phyloP scores from a whole-genome alignment of 2,888 invertebrate species.

The Pyrochroa serraticornis region DNA sequence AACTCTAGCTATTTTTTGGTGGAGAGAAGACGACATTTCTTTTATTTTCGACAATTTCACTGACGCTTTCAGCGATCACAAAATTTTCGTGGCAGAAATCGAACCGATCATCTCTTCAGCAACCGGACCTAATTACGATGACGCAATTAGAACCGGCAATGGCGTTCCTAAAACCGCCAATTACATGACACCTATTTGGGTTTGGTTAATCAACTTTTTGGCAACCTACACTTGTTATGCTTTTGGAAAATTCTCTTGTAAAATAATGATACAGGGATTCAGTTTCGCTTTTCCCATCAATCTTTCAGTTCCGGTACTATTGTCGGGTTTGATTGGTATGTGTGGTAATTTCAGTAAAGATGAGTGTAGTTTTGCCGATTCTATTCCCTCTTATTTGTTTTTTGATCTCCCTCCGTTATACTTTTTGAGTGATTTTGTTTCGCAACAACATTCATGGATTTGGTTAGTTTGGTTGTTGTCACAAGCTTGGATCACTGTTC shows the following conservation, averaged over 20 bases:
- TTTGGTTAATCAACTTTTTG: conserved; percentile 69
- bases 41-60: conserved; percentile 60
- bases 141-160: conserved; percentile 40
- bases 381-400: conserved; percentile 86
- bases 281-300: conserved; percentile 85
- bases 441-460: conserved; percentile 72
- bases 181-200: conserved; percentile 61
- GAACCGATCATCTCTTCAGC: conserved; percentile 55
- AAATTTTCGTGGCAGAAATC: conserved; percentile 63
- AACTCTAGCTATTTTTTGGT: conserved; percentile 63
- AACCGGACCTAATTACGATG: conserved; percentile 43
- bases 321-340: conserved; percentile 71
- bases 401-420: conserved; percentile 70
- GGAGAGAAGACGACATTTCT: conserved; percentile 58
- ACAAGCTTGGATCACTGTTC: conserved; percentile 85
- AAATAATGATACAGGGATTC: conserved; percentile 86
- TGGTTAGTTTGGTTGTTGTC: conserved; percentile 75
- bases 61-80: conserved; percentile 61
- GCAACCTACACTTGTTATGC: conserved; percentile 72
- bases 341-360: conserved; percentile 70
- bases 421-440: conserved; percentile 63
- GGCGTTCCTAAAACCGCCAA: conserved; percentile 45
- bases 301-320: conserved; percentile 75
- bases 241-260: conserved; percentile 82
- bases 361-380: conserved; percentile 74